Evolutionary conservation across 2,797 vertebrate species (phyloP).

Genomic region (Myotis vivesi): DNA sequence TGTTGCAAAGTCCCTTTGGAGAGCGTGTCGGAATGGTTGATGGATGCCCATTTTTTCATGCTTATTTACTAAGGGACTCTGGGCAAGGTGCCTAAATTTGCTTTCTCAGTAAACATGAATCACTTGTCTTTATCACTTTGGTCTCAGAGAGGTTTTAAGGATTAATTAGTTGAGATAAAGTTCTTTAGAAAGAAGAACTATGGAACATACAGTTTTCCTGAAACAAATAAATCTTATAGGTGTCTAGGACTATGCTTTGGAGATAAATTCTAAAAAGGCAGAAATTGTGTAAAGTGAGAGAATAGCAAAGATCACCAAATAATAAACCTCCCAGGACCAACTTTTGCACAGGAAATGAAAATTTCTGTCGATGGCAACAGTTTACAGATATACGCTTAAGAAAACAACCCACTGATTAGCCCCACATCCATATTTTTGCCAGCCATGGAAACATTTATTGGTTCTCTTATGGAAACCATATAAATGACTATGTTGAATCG

Average conservation of each 20-base stretch:
- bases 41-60: not conserved
- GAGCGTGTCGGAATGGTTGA: not conserved
- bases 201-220: not conserved
- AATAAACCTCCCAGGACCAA: not conserved
- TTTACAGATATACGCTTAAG: not conserved
- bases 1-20: not conserved
- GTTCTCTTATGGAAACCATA: not conserved
- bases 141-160: conserved; percentile 39
- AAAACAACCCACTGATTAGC: not conserved
- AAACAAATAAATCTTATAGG: conserved; percentile 28
- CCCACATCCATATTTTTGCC: not conserved
- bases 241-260: not conserved
- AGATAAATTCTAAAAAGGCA: conserved; percentile 37
- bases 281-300: not conserved
- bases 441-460: not conserved
- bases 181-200: conserved; percentile 37
- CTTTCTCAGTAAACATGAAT: conserved; percentile 32
- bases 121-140: conserved; percentile 23
- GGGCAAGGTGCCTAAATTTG: conserved; percentile 19
- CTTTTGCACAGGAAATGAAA: conserved; percentile 10
- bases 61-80: not conserved
- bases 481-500: not conserved
- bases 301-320: not conserved
- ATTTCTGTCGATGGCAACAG: not conserved
- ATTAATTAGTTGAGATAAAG: conserved; percentile 52